Evolutionary conservation across 64 coral and sea anemone species (phyloP), one percentile per base, ranked within the genome.

Genomic region (Catalaphyllia jardinei): DNA sequence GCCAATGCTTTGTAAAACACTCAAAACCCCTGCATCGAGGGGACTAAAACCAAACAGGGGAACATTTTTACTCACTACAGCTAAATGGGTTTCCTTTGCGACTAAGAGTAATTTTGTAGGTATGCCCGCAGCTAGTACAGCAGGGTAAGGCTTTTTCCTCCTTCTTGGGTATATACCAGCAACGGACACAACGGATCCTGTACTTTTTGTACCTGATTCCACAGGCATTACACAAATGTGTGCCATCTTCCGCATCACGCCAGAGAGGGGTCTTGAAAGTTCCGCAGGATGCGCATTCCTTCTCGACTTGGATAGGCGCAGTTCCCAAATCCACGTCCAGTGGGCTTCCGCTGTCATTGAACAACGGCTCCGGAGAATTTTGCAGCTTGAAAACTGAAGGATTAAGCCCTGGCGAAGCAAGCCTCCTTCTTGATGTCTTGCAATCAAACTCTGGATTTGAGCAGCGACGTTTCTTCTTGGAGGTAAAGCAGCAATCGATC

Each of bases 151-250:
- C 87, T 81, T 99, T 99, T 83, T 99, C 97, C n/a, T 99, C 97
- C 52, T 99, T 99, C 77, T 93, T 99, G 6, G 97, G 97, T 14
- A 99, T 99, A 42, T 99, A 99, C 97, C 97, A 99, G 35, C 97
- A 99, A 12, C 87, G 87, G 12, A 95, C 65, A 51, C 97, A 99
- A 7, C 97, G 93, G 57, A 99, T 93, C 15, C 94, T 88, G 91
- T 99, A 99, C 79, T 99, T 99, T 72, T 99, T 99, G 67, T 99
- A 99, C 20, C 97, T 77, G 71, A 99, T 99, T 29, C 97, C 97
- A 89, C 97, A 99, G 12, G 97, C 97, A 55, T 99, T 99, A 65
- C 97, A 99, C 0, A 99, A 86, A 10, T 94, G 97, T 13, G 97
- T 99, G 2, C 97, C 97, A 80, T 99, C 97, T 81, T 99, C 97